Evolutionary conservation across 2,113 vertebrate genomes (phyloP).

Genomic region (Sceloporus undulatus): DNA sequence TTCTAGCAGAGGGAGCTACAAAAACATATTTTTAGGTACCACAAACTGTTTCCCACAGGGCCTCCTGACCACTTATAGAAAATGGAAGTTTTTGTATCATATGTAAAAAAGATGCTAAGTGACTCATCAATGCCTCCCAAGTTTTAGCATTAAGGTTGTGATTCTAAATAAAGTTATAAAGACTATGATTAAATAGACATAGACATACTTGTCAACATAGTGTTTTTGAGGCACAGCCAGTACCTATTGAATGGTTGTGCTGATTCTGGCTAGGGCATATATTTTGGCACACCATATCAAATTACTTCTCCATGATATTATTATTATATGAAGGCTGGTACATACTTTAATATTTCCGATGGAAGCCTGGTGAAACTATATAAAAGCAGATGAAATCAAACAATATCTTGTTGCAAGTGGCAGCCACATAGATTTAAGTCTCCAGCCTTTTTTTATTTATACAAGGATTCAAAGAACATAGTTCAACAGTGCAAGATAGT

Average conservation of each 20-base stretch:
- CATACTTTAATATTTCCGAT: background rate
- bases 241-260: background rate
- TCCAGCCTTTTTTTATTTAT: constrained; percentile 83
- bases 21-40: background rate
- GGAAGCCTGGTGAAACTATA: constrained; percentile 6
- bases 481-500: constrained; percentile 67
- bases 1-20: background rate
- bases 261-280: background rate
- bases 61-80: background rate
- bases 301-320: rapidly evolving
- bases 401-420: constrained; percentile 24
- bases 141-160: background rate
- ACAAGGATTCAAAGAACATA: constrained; percentile 79
- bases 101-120: background rate
- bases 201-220: background rate
- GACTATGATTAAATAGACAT: background rate
- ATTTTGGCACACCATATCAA: background rate
- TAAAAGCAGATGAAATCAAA: constrained; percentile 56
- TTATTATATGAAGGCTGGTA: background rate
- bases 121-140: background rate
- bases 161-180: background rate
- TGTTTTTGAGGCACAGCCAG: background rate
- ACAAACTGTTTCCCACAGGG: background rate
- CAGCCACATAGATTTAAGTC: constrained; percentile 60
- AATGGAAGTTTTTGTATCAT: background rate